Evolutionary conservation across 2,113 vertebrate genomes (phyloP).

Genomic region (Nasalis larvatus): DNA sequence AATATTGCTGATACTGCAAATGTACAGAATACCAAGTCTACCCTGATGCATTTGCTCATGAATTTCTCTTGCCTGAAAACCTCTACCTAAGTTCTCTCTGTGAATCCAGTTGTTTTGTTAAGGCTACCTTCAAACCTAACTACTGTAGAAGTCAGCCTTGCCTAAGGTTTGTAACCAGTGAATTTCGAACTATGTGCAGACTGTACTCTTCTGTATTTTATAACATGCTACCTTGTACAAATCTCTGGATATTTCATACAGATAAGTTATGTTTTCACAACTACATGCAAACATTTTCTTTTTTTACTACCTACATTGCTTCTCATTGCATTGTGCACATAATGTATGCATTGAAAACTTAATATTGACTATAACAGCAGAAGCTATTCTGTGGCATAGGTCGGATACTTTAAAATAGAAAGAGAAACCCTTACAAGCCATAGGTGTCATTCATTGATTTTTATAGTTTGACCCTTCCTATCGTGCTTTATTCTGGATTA

Average conservation of each 20-base stretch:
- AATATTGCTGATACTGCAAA: background rate
- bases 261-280: slow-evolving; percentile 7
- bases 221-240: background rate
- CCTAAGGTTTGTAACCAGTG: background rate
- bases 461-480: background rate
- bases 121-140: background rate
- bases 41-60: background rate
- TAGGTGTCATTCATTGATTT: background rate
- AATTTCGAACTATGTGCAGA: background rate
- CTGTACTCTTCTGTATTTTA: background rate
- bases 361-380: background rate
- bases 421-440: background rate
- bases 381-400: background rate
- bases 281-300: background rate
- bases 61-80: background rate
- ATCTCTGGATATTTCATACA: background rate
- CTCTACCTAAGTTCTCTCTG: background rate
- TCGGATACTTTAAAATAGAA: background rate
- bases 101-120: background rate
- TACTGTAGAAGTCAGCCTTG: background rate
- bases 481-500: background rate
- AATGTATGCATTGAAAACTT: background rate
- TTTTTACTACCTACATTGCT: background rate
- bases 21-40: background rate
- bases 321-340: background rate